phyloP scores from a whole-genome alignment of 2,888 invertebrate genomes.

The Dicyrtoma fusca region DNA sequence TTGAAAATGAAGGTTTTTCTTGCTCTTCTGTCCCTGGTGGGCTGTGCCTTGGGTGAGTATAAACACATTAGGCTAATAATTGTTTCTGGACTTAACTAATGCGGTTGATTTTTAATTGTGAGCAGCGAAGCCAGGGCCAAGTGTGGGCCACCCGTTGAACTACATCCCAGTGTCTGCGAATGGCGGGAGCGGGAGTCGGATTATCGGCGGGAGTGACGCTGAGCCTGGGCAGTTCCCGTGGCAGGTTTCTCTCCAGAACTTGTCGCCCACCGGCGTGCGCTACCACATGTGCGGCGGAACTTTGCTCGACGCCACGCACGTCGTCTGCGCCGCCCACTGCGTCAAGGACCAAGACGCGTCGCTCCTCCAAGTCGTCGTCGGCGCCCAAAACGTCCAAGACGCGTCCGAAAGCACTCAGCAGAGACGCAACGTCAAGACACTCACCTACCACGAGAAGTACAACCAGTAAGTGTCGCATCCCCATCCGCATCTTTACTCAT shows the following conservation, averaged over 20 bases:
- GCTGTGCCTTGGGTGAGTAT: too few relatives aligned
- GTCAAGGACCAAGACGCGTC: conserved; percentile 15
- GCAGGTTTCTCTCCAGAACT: conserved; percentile 1
- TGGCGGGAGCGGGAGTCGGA: neutral
- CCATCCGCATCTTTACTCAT: too few relatives aligned
- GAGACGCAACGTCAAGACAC: neutral
- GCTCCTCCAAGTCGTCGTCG: conserved; percentile 29
- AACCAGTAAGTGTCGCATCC: conserved; percentile 31
- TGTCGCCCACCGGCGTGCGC: neutral
- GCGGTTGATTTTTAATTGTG: too few relatives aligned
- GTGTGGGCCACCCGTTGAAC: neutral
- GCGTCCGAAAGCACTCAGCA: conserved; percentile 30
- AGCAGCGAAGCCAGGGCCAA: neutral
- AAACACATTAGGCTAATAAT: too few relatives aligned
- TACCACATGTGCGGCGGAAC: conserved; percentile 24
- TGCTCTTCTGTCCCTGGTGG: too few relatives aligned
- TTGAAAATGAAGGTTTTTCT: too few relatives aligned
- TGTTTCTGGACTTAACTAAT: too few relatives aligned
- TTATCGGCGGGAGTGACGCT: neutral
- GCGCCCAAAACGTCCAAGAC: conserved; percentile 35
- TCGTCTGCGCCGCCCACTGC: conserved; percentile 38
- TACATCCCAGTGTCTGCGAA: neutral
- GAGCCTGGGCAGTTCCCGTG: neutral
- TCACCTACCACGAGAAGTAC: conserved; percentile 31
- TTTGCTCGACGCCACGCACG: conserved; percentile 33